Evolutionary conservation across 2,113 vertebrate genomes (phyloP).

Genomic region (Triplophysa siluroides): DNA sequence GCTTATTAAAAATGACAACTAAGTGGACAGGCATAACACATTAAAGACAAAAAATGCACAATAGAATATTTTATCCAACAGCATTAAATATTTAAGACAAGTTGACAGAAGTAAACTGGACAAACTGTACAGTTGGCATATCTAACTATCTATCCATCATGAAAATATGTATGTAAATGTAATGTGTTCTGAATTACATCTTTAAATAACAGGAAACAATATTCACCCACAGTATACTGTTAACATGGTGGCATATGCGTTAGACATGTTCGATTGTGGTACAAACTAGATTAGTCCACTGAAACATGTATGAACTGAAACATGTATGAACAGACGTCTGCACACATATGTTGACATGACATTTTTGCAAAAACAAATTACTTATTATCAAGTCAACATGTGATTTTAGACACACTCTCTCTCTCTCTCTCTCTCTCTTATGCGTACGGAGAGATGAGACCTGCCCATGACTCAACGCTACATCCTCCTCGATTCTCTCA

Average conservation of each 20-base stretch:
- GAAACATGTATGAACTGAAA: not conserved
- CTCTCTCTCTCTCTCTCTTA: not conserved
- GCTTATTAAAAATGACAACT: not conserved
- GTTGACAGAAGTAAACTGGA: too few relatives aligned
- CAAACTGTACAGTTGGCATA: too few relatives aligned
- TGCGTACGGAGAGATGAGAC: conserved; percentile 1
- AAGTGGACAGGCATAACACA: not conserved
- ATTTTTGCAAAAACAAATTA: not conserved
- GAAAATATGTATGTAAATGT: too few relatives aligned
- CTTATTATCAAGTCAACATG: not conserved
- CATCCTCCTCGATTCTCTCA: conserved; percentile 25
- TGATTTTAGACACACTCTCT: not conserved
- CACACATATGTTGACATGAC: not conserved
- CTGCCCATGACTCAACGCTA: conserved; percentile 38
- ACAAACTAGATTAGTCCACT: not conserved
- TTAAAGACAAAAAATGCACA: not conserved
- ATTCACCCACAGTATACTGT: not conserved
- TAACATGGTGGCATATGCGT: too few relatives aligned
- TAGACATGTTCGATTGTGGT: too few relatives aligned
- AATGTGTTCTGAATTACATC: not conserved
- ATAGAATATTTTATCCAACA: not conserved
- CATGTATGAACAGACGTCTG: not conserved
- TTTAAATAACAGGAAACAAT: too few relatives aligned
- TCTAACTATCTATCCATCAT: too few relatives aligned
- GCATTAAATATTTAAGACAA: too few relatives aligned